Evolutionary conservation across 2,888 invertebrate species (phyloP).

Genomic region (Lapara coniferarum): DNA sequence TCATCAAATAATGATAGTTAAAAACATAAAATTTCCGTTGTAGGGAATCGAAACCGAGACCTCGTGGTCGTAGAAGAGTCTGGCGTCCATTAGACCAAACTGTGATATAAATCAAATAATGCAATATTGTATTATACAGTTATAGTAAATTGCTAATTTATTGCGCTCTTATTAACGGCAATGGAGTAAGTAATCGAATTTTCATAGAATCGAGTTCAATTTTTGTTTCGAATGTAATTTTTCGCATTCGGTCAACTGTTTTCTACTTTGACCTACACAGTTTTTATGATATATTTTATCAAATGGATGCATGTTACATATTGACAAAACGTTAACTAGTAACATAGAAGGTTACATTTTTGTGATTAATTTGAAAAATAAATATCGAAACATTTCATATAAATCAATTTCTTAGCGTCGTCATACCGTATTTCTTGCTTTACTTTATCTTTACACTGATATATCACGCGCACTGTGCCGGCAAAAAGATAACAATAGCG

Average conservation of each 20-base stretch:
- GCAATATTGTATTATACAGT: neutral
- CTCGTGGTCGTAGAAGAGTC: too few species aligned
- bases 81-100: too few species aligned
- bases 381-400: neutral
- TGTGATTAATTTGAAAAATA: too few species aligned
- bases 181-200: neutral
- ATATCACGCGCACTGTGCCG: neutral
- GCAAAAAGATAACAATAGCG: conserved; percentile 13
- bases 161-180: neutral
- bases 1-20: too few species aligned
- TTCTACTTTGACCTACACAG: neutral
- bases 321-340: too few species aligned
- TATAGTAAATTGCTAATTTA: neutral
- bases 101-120: too few species aligned
- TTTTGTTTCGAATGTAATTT: neutral
- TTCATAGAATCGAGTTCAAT: neutral
- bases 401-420: neutral
- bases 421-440: neutral
- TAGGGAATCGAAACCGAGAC: too few species aligned
- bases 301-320: too few species aligned
- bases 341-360: too few species aligned
- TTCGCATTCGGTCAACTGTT: neutral
- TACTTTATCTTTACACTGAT: conserved; percentile 2
- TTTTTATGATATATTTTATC: neutral
- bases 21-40: too few species aligned